phyloP scores from a whole-genome alignment of 1,140 invertebrate species.

The Theocolax elegans region DNA sequence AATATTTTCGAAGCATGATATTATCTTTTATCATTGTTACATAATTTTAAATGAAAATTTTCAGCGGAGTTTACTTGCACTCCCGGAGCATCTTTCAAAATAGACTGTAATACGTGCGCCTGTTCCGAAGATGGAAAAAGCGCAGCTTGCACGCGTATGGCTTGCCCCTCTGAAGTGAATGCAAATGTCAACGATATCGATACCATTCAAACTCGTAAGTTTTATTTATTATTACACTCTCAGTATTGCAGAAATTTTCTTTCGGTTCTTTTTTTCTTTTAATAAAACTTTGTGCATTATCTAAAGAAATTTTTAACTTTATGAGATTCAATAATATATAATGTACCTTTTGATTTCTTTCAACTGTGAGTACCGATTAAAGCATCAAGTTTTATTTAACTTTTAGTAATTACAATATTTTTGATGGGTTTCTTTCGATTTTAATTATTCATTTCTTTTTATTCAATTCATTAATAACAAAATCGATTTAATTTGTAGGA shows the following conservation, averaged over 20 bases:
- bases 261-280: not conserved
- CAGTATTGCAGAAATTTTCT: not conserved
- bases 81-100: not conserved
- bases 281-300: not conserved
- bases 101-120: constrained; percentile 5
- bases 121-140: constrained; percentile 1
- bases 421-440: too few species aligned
- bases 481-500: too few species aligned
- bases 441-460: too few species aligned
- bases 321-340: too few species aligned
- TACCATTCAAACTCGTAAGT: constrained; percentile 1
- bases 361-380: not conserved
- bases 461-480: too few species aligned
- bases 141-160: not conserved
- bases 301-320: not conserved
- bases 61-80: not conserved
- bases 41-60: too few species aligned
- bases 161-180: not conserved
- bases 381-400: not conserved
- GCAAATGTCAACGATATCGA: constrained; percentile 18
- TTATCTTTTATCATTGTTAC: too few species aligned
- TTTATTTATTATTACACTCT: constrained; percentile 6
- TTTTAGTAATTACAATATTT: not conserved
- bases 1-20: too few species aligned
- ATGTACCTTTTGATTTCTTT: too few species aligned